Evolutionary conservation across 2,113 vertebrate genomes (phyloP).

Genomic region (Chiloscyllium plagiosum): DNA sequence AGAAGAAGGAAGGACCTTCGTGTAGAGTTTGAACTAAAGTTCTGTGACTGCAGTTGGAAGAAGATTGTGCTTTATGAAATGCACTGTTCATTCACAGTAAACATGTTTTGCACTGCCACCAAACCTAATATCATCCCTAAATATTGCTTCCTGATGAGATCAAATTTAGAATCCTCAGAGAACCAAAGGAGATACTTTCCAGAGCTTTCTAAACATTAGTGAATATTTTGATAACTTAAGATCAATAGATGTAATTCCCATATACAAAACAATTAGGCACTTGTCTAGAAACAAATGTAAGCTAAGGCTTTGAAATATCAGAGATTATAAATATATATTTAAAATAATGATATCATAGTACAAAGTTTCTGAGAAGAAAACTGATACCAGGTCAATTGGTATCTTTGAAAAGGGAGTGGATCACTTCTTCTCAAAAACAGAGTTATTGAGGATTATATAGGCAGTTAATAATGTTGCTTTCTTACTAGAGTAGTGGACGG

Average conservation of each 20-base stretch:
- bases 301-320: background rate
- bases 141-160: background rate
- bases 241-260: background rate
- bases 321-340: background rate
- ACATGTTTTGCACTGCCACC: no score
- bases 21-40: no score
- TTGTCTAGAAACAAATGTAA: background rate
- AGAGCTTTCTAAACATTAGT: background rate
- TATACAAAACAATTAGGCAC: background rate
- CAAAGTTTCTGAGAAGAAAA: background rate
- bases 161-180: background rate
- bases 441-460: background rate
- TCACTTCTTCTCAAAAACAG: background rate
- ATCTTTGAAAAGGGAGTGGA: background rate
- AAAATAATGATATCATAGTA: background rate
- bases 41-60: no score
- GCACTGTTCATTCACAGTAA: no score
- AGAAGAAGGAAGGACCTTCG: background rate
- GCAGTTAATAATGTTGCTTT: background rate
- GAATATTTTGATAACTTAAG: background rate
- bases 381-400: background rate
- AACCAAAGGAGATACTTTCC: background rate
- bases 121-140: no score
- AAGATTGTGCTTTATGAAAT: no score
- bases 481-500: background rate